Evolutionary conservation across 2,113 vertebrate genomes (phyloP).

Genomic region (Tiliqua scincoides): DNA sequence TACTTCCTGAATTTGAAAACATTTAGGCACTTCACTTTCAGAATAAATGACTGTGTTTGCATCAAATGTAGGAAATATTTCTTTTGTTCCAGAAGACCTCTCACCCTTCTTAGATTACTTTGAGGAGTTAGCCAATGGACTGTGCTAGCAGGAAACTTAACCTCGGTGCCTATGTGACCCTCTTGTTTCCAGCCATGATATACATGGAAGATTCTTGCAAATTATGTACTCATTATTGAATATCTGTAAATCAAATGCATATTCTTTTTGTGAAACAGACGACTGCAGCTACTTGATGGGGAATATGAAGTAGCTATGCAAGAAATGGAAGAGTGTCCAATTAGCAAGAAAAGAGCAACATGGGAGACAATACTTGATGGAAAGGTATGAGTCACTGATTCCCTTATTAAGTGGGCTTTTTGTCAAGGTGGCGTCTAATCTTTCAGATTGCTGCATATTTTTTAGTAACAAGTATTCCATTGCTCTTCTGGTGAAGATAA

Average conservation of each 20-base stretch:
- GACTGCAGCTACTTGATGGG: constrained; percentile 95
- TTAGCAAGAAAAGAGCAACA: constrained; percentile 97
- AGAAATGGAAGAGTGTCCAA: constrained; percentile 96
- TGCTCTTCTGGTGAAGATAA: too few relatives aligned
- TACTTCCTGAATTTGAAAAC: background rate
- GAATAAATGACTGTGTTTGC: too few relatives aligned
- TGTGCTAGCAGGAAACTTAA: background rate
- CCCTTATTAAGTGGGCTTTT: constrained; percentile 2
- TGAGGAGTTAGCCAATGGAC: too few relatives aligned
- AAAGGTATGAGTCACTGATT: constrained; percentile 79
- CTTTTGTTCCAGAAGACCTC: background rate
- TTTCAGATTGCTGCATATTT: too few relatives aligned
- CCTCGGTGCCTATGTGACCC: background rate
- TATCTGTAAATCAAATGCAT: fast-evolving
- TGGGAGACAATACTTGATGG: constrained; percentile 99
- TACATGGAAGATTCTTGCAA: background rate
- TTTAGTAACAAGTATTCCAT: too few relatives aligned
- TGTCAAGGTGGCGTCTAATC: too few relatives aligned
- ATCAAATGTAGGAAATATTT: background rate
- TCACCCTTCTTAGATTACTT: background rate
- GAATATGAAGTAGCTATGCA: constrained; percentile 99
- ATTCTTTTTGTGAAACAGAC: constrained; percentile 70
- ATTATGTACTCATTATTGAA: background rate
- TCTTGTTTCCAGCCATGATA: background rate
- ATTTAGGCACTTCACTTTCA: background rate